Evolutionary conservation across 2,797 vertebrate species (phyloP).

Genomic region (Astyanax mexicanus): DNA sequence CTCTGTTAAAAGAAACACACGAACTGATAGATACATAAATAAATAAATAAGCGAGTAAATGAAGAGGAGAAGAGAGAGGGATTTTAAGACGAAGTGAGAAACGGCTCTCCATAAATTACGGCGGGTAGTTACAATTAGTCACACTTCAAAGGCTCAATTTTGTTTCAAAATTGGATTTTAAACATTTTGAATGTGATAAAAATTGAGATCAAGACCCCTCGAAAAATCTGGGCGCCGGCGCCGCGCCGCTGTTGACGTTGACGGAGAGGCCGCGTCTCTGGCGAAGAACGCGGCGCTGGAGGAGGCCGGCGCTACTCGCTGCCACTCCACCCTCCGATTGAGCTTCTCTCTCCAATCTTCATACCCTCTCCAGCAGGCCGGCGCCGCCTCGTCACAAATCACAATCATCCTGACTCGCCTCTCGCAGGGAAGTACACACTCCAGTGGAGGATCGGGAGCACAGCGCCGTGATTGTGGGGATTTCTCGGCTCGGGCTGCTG

Average conservation of each 20-base stretch:
- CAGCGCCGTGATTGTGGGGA: not conserved
- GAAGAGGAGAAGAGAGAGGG: not conserved
- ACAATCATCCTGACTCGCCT: constrained; percentile 36
- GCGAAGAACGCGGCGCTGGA: not conserved
- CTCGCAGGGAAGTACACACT: constrained; percentile 27
- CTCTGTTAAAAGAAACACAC: not conserved
- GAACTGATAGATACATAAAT: not conserved
- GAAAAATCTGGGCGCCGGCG: constrained; percentile 41
- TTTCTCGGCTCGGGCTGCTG: not conserved
- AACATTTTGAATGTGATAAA: constrained; percentile 61
- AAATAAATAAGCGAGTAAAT: constrained; percentile 7
- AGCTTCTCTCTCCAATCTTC: constrained; percentile 39
- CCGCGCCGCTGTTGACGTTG: constrained; percentile 27
- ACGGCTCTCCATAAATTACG: constrained; percentile 53
- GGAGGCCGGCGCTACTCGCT: constrained; percentile 2
- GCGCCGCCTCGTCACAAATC: constrained; percentile 32
- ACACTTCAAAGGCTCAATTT: constrained; percentile 63
- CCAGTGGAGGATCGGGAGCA: constrained; percentile 10
- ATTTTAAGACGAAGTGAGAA: constrained; percentile 18
- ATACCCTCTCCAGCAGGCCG: constrained; percentile 14
- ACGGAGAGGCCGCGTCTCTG: constrained; percentile 3
- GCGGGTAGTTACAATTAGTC: constrained; percentile 67
- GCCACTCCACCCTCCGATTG: constrained; percentile 36
- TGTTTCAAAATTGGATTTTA: constrained; percentile 63
- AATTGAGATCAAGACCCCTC: constrained; percentile 63